Percentiles rank a stretch among this genome's conserved stretches.
Conservation (phyloP, 2,888 invertebrate species). For the Glaucopsyche alexis region DNA sequence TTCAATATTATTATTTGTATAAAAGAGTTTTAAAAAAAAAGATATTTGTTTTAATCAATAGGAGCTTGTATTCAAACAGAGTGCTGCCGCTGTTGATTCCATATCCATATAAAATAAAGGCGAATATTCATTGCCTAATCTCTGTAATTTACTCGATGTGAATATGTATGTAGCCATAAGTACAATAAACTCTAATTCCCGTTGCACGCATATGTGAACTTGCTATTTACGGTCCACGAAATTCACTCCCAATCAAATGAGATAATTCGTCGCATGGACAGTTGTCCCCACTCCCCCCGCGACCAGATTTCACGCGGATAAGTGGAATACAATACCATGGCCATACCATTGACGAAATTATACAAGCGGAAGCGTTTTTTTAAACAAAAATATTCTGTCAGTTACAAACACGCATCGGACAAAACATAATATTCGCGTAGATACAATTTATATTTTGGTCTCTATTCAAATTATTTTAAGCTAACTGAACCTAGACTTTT, state of each 20-base stretch:
- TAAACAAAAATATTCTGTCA: slow-evolving; percentile 16
- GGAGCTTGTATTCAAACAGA: too few species aligned
- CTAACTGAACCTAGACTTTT: neutral
- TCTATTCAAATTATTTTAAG: neutral
- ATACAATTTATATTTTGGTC: neutral
- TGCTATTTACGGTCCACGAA: slow-evolving; percentile 52
- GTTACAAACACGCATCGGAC: neutral
- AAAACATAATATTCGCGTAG: neutral
- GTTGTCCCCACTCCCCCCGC: slow-evolving; percentile 59
- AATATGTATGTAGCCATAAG: neutral
- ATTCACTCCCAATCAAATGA: slow-evolving; percentile 51
- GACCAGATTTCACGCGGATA: slow-evolving; percentile 52
- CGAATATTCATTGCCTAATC: neutral
- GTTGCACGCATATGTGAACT: slow-evolving; percentile 32
- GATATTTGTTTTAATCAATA: too few species aligned
- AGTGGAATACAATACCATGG: slow-evolving; percentile 43
- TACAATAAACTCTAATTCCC: slow-evolving; percentile 25
- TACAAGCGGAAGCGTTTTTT: neutral
- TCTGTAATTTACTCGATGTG: neutral
- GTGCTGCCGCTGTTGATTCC: too few species aligned
- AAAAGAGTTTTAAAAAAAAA: too few species aligned
- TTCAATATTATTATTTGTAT: too few species aligned
- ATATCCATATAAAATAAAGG: neutral
- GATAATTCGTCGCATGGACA: slow-evolving; percentile 59
- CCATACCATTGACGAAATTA: neutral